Conservation (phyloP, 2,113 vertebrate species). For the Syngnathus scovelli region DNA sequence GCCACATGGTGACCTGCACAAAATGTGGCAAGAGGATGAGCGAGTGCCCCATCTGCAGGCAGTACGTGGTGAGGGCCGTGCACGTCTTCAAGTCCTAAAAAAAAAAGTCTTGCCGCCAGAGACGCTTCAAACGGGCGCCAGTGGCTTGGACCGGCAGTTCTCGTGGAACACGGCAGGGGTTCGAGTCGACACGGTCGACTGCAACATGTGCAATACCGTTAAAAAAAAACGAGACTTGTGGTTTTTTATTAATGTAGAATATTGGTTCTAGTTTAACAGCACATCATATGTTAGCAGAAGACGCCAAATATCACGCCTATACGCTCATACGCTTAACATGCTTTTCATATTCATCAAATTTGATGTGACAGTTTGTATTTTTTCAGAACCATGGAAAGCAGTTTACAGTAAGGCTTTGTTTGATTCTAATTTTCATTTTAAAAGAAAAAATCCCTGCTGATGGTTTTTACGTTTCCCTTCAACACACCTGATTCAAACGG, state of each 20-base stretch:
- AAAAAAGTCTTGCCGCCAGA: conserved; percentile 9
- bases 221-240: conserved; percentile 23
- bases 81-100: conserved; percentile 93
- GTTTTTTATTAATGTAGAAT: conserved; percentile 22
- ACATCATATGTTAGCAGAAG: conserved; percentile 24
- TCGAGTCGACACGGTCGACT: conserved; percentile 51
- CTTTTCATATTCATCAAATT: conserved; percentile 50
- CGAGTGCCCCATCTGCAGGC: conserved; percentile 97
- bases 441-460: too few species aligned
- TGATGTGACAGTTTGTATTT: conserved; percentile 12
- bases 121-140: not conserved
- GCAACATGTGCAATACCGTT: conserved; percentile 65
- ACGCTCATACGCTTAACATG: conserved; percentile 23
- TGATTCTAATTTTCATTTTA: not conserved
- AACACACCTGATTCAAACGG: too few species aligned
- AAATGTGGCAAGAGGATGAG: conserved; percentile 97
- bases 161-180: conserved; percentile 35
- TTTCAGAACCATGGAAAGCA: not conserved
- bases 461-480: too few species aligned
- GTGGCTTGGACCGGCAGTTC: not conserved
- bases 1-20: conserved; percentile 99
- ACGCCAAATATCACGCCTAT: conserved; percentile 59
- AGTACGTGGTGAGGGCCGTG: conserved; percentile 94
- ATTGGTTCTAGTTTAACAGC: conserved; percentile 16
- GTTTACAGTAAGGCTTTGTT: not conserved